Base-by-base conservation (phyloP, 2,113 vertebrate genomes). In the Podarcis raffonei region DNA sequence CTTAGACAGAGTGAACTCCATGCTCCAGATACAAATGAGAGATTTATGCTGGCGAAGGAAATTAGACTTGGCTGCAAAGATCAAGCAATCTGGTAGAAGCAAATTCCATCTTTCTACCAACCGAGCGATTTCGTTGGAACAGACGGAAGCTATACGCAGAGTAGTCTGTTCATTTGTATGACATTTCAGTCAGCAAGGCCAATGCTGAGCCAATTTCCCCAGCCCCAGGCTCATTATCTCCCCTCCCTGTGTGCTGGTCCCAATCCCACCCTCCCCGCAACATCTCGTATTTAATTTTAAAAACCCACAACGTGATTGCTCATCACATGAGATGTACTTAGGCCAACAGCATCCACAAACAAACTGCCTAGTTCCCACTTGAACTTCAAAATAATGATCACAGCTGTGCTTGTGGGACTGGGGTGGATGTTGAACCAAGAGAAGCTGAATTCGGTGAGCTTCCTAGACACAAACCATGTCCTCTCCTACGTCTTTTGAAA, bases 21-120 rank as follows among this genome's bases (percentile, higher is more conserved):
- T 92, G 87, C 59, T 91, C 39, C 39, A 88, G 91, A 89, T 39
- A 2, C 27, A 92, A 57, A 12, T 48, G 1, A 75, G 88, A 92
- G 39, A 86, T 91, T 90, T 89, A 83, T 76, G 86, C 3, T 87
- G 68, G 80, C 6, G 3, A 32, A 85, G 84, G 80, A 92, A 93
- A 93, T 81, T 81, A 93, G 91, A 91, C 66, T 87, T 86, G 72
- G 6, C 53, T 83, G 69, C 32, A 87, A 6, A 80, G 76, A 91
- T 92, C 81, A 92, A 0, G 0, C 11, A 90, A 76, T 84, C 62
- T 87, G 59, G 81, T 83, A 87, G 66, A 91, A 66, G 62, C 18
- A 66, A 89, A 66, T 13, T 85, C 22, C 39, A 62, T 27, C 88
- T 27, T 84, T 6, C 42, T 59, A 1, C 71, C 66, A 42, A 86